Conservation (phyloP, 2,888 invertebrate species). For the Miltochrista miniata region DNA sequence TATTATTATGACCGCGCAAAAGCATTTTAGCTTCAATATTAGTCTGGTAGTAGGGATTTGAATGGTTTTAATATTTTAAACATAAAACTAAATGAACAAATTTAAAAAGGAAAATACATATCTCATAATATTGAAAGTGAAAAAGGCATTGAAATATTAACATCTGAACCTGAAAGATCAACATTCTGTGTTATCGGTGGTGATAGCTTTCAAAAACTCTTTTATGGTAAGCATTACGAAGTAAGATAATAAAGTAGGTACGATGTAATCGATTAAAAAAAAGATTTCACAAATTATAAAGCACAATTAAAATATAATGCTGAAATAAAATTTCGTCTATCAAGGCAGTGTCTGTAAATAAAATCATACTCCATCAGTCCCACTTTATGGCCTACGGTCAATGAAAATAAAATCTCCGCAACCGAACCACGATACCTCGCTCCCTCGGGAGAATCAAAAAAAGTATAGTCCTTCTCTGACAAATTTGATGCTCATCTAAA, state of each 20-base stretch:
- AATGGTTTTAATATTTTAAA: too few species aligned
- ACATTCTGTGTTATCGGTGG: too few species aligned
- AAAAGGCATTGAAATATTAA: too few species aligned
- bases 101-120: too few species aligned
- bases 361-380: slow-evolving; percentile 7
- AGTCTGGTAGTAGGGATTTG: background rate
- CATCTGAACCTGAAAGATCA: too few species aligned
- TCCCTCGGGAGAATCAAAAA: slow-evolving; percentile 37
- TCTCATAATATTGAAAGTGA: too few species aligned
- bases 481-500: slow-evolving; percentile 69
- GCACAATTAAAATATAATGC: too few species aligned
- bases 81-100: too few species aligned
- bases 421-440: slow-evolving; percentile 34
- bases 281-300: too few species aligned
- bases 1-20: background rate
- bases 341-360: background rate
- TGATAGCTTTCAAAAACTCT: too few species aligned
- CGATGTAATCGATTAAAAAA: too few species aligned
- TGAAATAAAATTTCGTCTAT: background rate
- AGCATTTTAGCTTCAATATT: background rate
- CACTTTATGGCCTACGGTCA: slow-evolving; percentile 38
- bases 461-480: slow-evolving; percentile 44
- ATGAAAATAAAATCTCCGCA: slow-evolving; percentile 32
- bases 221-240: background rate
- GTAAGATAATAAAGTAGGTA: background rate